Conservation (phyloP, 2,888 invertebrate genomes). For the Thymelicus sylvestris region DNA sequence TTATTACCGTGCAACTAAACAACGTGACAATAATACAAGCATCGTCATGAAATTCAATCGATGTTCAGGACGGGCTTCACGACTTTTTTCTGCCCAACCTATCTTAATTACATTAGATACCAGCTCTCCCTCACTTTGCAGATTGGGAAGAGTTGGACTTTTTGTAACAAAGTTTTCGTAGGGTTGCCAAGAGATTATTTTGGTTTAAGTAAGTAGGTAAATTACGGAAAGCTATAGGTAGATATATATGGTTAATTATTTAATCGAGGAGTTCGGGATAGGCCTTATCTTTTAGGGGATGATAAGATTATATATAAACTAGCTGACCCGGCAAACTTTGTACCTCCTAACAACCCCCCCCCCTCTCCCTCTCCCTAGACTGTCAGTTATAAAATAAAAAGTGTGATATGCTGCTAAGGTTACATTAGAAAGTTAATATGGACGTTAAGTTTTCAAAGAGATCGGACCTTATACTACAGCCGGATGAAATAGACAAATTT, state of each 20-base stretch:
- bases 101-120: slow-evolving; percentile 19
- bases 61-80: background rate
- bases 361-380: too few relatives aligned
- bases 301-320: background rate
- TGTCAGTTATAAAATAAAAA: too few relatives aligned
- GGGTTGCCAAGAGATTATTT: slow-evolving; percentile 14
- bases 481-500: too few relatives aligned
- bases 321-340: background rate
- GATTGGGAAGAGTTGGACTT: slow-evolving; percentile 14
- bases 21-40: background rate
- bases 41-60: background rate
- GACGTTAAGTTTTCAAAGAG: too few relatives aligned
- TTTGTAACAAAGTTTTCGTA: slow-evolving; percentile 13
- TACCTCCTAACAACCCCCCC: too few relatives aligned
- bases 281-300: background rate
- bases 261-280: background rate
- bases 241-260: too few relatives aligned
- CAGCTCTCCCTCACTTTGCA: slow-evolving; percentile 7
- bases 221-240: background rate
- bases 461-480: too few relatives aligned
- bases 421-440: too few relatives aligned
- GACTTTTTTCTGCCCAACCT: background rate
- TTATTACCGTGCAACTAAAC: too few relatives aligned
- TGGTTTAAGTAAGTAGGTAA: background rate
- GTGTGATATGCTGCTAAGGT: too few relatives aligned